These are phyloP conservation scores for Thelaira solivaga DNA, from an alignment of 2,888 invertebrate species.

Conservation along the genomic window DNA sequence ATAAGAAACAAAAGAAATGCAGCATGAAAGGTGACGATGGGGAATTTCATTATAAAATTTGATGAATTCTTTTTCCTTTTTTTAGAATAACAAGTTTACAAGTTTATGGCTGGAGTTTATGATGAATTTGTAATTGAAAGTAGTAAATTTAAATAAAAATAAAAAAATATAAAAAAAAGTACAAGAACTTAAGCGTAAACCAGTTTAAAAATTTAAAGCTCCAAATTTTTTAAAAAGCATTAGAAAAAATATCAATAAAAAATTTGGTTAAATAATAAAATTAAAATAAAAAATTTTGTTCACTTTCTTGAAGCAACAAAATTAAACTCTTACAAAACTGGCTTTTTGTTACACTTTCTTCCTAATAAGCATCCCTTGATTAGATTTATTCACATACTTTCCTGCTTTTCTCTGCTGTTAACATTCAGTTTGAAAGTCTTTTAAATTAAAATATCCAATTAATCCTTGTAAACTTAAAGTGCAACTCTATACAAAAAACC, in stretches of 20 bases:
- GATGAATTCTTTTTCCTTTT: constrained; percentile 40
- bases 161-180: no score
- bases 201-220: no score
- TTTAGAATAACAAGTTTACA: not conserved
- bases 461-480: not conserved
- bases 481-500: not conserved
- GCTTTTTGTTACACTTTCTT: no score
- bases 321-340: no score
- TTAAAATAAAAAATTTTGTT: not conserved
- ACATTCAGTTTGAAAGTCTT: not conserved
- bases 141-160: constrained; percentile 46
- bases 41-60: constrained; percentile 56
- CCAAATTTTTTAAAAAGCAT: no score
- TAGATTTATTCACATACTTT: no score
- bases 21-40: constrained; percentile 57
- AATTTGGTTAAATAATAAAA: no score
- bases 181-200: no score
- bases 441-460: not conserved
- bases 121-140: constrained; percentile 52
- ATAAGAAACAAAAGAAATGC: constrained; percentile 22
- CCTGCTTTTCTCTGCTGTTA: not conserved
- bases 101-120: constrained; percentile 33
- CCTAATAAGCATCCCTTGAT: no score
- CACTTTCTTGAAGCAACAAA: no score
- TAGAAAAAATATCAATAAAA: no score